Base-by-base conservation (phyloP, 1,140 invertebrate genomes). In the Ditylenchus dipsaci region DNA sequence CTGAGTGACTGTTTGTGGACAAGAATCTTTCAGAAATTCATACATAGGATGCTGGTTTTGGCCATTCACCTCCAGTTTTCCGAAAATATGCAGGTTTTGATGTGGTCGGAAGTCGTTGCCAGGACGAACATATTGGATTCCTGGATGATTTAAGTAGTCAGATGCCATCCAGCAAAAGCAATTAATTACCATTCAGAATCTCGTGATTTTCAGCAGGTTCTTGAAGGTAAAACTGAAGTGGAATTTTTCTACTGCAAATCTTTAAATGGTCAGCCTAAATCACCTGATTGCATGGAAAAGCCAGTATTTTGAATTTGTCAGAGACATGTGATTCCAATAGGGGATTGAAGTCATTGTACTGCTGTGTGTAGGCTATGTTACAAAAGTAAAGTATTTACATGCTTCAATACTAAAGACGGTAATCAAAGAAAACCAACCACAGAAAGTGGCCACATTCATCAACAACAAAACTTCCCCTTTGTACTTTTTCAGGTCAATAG, bases 361-460 rank as follows among this genome's bases (percentile, higher is more conserved):
- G 79, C 65, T 81, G 80, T 26, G 79, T 81, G 64, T 81, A 81
- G n/a, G 81, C 79, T 67, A 71, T 68, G 15, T 21, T 8, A 70
- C 1, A 38, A 67, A 60, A 23, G 23, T 19, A n/a, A 45, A n/a
- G 81, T 76, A 59, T 21, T 13, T 15, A 65, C 13, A 29, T 56
- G 9, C 13, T 5, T 56, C 3, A 23, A 56, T 0, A 33, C 23
- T 42, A 19, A 23, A 69, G 1, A 69, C 23, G 3, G 29, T 49
- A 30, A 29, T 11, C 8, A 1, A 70, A 68, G 30, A 66, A 29
- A 71, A 66, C 73, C 60, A 38, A 80, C 77, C 76, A 66, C 85
- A 86, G 82, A 83, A 86, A 60, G 84, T 85, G 26, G 85, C 85
- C 56, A 85, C 80, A 73, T 86, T 86, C 17, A 84, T 83, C 17